Evolutionary conservation across 2,113 vertebrate genomes (phyloP).

Genomic region (Todiramphus chloris): DNA sequence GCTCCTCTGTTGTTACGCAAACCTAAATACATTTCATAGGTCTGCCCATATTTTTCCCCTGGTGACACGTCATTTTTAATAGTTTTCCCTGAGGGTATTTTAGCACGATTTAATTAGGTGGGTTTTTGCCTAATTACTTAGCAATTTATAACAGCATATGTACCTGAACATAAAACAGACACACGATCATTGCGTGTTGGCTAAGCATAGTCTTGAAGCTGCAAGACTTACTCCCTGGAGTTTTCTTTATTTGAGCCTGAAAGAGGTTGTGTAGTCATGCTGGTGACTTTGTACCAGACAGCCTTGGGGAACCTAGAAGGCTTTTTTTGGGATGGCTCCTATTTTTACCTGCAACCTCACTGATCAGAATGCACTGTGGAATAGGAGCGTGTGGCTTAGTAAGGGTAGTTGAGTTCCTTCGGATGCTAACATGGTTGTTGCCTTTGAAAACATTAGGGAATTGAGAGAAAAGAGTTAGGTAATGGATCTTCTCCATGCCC

Average conservation of each 20-base stretch:
- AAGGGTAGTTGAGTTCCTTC: background rate
- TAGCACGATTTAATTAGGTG: background rate
- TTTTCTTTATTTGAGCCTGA: background rate
- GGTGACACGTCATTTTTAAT: background rate
- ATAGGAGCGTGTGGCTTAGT: background rate
- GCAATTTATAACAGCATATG: background rate
- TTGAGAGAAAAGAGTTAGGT: background rate
- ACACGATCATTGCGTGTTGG: background rate
- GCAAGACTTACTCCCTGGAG: background rate
- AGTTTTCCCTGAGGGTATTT: background rate
- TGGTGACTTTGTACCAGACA: background rate
- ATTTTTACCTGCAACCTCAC: background rate
- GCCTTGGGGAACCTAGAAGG: background rate
- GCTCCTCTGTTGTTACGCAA: background rate
- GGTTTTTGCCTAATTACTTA: background rate
- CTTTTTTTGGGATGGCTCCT: background rate
- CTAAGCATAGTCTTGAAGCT: background rate
- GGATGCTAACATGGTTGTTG: background rate
- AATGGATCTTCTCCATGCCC: background rate
- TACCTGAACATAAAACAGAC: background rate
- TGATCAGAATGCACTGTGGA: fast-evolving
- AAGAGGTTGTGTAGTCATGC: background rate
- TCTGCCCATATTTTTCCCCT: background rate
- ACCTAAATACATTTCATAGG: background rate
- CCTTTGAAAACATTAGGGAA: background rate